Percentiles rank a stretch among this genome's conserved stretches.
Evolutionary conservation across 2,113 vertebrate species (phyloP).

Genomic region (Pteropus alecto): DNA sequence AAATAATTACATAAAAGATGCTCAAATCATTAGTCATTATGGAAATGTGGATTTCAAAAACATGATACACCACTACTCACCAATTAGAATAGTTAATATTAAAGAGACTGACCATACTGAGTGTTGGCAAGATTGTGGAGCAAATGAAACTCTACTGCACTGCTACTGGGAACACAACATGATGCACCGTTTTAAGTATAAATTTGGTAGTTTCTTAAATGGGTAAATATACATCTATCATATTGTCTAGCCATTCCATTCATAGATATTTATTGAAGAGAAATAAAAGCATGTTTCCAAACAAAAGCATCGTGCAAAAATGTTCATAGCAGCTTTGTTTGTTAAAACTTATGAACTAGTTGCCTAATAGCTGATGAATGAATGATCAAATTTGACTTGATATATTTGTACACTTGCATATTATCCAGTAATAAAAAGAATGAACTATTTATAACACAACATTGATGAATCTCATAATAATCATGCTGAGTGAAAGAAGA

Average conservation of each 20-base stretch:
- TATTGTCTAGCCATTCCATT: not conserved
- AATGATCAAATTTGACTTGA: not conserved
- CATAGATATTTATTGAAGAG: not conserved
- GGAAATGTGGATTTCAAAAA: not conserved
- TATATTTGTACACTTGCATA: not conserved
- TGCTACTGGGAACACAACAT: not conserved
- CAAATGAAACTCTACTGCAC: not conserved
- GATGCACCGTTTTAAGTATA: not conserved
- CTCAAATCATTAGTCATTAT: not conserved
- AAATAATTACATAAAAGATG: not conserved
- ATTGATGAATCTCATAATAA: not conserved
- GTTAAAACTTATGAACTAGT: not conserved
- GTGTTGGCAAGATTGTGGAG: not conserved
- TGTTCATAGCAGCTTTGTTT: not conserved
- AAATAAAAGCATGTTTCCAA: not conserved
- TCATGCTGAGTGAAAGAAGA: not conserved
- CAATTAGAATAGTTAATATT: not conserved
- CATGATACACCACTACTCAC: not conserved
- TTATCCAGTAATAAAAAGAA: not conserved
- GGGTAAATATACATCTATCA: not conserved
- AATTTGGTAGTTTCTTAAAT: not conserved
- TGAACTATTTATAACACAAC: not conserved
- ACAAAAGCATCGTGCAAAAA: not conserved
- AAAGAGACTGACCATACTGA: not conserved
- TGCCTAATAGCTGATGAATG: not conserved